Percentiles rank a stretch among this genome's conserved stretches.
These are phyloP conservation scores for Ctenopoma multispine DNA, from an alignment of 2,797 vertebrate genomes.

Conservation along the genomic window DNA sequence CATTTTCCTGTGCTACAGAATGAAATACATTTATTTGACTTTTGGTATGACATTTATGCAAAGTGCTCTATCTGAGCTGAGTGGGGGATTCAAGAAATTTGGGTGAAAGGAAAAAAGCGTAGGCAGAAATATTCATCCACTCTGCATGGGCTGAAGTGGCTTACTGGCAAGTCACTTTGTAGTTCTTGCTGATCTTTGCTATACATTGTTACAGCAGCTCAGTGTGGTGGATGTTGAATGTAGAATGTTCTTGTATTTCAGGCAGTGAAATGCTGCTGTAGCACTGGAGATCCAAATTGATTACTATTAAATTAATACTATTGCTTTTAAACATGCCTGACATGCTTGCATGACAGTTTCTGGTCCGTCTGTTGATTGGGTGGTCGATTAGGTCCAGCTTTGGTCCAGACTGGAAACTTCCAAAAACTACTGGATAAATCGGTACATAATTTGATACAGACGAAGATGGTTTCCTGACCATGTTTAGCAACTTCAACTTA, in stretches of 20 bases:
- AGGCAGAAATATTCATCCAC: constrained; percentile 21
- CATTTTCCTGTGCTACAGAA: constrained; percentile 19
- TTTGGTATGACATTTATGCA: constrained; percentile 43
- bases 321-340: too few species aligned
- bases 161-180: constrained; percentile 26
- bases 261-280: neutral
- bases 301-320: too few species aligned
- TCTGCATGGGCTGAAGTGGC: constrained; percentile 15
- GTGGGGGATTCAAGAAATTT: constrained; percentile 24
- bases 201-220: constrained; percentile 9
- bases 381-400: too few species aligned
- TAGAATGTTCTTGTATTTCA: neutral
- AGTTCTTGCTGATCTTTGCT: neutral
- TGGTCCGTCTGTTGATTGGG: too few species aligned
- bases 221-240: neutral
- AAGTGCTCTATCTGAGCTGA: constrained; percentile 33
- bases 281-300: too few species aligned
- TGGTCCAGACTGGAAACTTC: too few species aligned
- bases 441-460: too few species aligned
- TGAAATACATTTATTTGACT: constrained; percentile 48
- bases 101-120: constrained; percentile 32
- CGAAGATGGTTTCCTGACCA: too few species aligned
- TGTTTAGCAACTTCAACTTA: too few species aligned
- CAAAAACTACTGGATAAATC: too few species aligned
- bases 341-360: too few species aligned